A percentile compares a stretch with the other conserved stretches of the same genome.
phyloP scores from a whole-genome alignment of 2,797 vertebrate genomes.

The Arnoldichthys spilopterus region DNA sequence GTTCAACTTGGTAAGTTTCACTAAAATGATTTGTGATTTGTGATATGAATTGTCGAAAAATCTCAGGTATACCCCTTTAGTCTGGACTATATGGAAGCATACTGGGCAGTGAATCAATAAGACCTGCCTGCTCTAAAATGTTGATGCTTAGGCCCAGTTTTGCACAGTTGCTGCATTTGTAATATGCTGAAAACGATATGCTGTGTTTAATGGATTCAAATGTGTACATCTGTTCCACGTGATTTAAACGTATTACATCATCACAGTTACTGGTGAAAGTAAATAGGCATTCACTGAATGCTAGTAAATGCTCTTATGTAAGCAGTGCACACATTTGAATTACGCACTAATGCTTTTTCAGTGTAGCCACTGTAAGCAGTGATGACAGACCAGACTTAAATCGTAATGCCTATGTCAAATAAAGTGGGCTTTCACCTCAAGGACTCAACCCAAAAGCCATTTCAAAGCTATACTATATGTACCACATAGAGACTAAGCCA shows the following conservation, averaged over 20 bases:
- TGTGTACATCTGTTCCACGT: neutral
- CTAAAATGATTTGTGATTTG: too few relatives aligned
- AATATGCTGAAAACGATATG: neutral
- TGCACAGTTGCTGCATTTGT: neutral
- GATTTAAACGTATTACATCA: neutral
- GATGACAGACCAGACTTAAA: neutral
- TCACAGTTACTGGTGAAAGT: neutral
- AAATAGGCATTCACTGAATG: neutral
- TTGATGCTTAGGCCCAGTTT: too few relatives aligned
- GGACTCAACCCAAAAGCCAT: neutral
- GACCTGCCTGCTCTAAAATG: neutral
- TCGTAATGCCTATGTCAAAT: slow-evolving; percentile 7
- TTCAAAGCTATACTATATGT: neutral
- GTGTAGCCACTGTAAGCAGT: neutral
- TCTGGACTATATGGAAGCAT: too few relatives aligned
- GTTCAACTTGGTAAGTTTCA: too few relatives aligned
- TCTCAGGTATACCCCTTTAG: too few relatives aligned
- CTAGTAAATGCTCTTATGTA: neutral
- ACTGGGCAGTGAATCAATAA: neutral
- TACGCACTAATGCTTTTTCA: neutral
- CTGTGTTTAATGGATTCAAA: neutral
- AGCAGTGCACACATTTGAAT: neutral
- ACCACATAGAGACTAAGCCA: neutral
- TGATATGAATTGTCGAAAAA: too few relatives aligned
- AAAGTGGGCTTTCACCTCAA: neutral